These are phyloP conservation scores for Archips xylosteana DNA, from an alignment of 2,888 invertebrate genomes.

Conservation along the genomic window DNA sequence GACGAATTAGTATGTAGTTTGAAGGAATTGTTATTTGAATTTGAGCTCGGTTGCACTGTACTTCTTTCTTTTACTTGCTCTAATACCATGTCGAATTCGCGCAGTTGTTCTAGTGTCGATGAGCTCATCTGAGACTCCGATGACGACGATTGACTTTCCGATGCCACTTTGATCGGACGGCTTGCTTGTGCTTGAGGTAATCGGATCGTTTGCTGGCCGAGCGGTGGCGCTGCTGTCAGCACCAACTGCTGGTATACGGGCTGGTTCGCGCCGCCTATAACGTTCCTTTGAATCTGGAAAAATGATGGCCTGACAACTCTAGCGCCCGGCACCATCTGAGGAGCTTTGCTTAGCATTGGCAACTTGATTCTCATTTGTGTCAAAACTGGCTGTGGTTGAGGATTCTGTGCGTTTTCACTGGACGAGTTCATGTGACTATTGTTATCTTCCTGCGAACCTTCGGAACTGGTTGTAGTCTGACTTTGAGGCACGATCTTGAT, in stretches of 20 bases:
- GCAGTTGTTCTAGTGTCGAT: conserved; percentile 90
- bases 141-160: conserved; percentile 68
- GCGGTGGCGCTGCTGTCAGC: conserved; percentile 77
- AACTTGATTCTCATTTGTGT: conserved; percentile 84
- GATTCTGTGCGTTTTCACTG: conserved; percentile 63
- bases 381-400: conserved; percentile 74
- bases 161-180: conserved; percentile 63
- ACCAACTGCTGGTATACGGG: conserved; percentile 82
- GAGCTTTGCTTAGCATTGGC: conserved; percentile 81
- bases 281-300: conserved; percentile 87
- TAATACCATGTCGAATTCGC: conserved; percentile 92
- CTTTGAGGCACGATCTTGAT: conserved; percentile 79
- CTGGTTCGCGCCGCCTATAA: conserved; percentile 84
- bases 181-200: conserved; percentile 67
- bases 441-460: conserved; percentile 64
- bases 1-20: conserved; percentile 62
- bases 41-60: conserved; percentile 84
- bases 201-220: conserved; percentile 76
- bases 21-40: conserved; percentile 54
- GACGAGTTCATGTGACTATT: conserved; percentile 58
- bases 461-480: conserved; percentile 59
- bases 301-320: conserved; percentile 84
- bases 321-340: conserved; percentile 84
- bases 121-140: conserved; percentile 89
- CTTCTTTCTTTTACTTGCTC: conserved; percentile 93